phyloP scores from a whole-genome alignment of 2,113 vertebrate genomes.

The Sminthopsis crassicaudata region DNA sequence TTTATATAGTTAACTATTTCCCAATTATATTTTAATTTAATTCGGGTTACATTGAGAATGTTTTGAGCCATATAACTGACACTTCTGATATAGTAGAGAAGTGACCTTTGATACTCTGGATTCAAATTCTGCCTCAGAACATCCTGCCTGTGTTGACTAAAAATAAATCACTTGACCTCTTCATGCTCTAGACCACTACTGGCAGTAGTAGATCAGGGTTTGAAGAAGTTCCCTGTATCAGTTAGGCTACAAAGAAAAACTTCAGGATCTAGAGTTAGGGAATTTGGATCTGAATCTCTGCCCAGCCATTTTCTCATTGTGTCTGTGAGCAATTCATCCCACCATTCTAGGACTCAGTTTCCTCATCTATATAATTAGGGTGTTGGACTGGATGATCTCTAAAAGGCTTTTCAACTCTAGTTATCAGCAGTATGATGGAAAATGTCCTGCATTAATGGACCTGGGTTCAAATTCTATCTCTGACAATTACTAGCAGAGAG shows the following conservation, averaged over 20 bases:
- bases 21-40: not conserved
- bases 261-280: not conserved
- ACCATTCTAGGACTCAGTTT: not conserved
- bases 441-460: too few species aligned
- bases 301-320: not conserved
- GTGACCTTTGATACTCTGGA: not conserved
- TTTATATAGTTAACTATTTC: not conserved
- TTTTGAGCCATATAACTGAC: not conserved
- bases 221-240: not conserved
- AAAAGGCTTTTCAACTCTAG: too few species aligned
- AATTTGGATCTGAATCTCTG: not conserved
- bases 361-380: not conserved
- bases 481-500: too few species aligned
- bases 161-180: not conserved
- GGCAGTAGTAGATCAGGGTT: not conserved
- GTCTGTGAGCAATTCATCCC: not conserved
- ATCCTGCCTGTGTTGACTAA: not conserved
- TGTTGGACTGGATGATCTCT: too few species aligned
- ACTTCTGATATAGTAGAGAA: not conserved
- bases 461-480: not conserved
- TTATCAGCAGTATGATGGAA: too few species aligned
- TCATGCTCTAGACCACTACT: not conserved
- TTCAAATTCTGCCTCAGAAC: not conserved
- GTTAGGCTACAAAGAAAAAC: not conserved
- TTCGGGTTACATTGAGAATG: not conserved